Conservation (phyloP, 2,113 vertebrate genomes). For the Cyrtonyx montezumae region DNA sequence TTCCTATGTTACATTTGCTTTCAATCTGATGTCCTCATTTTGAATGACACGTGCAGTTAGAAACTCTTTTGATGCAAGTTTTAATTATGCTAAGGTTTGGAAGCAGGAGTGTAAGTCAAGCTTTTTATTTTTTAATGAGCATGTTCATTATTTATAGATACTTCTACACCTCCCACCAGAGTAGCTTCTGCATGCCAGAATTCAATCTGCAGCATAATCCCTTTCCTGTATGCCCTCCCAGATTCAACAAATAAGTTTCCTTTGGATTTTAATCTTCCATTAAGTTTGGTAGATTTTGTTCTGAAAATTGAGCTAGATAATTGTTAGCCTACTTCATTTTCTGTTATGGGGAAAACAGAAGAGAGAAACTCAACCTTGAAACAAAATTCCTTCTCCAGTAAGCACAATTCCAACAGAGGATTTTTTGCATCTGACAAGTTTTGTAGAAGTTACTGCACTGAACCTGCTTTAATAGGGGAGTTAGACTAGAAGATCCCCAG, state of each 20-base stretch:
- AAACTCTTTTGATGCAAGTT: background rate
- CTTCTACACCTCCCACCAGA: background rate
- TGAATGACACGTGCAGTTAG: background rate
- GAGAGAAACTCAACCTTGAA: background rate
- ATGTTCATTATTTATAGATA: background rate
- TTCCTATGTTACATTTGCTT: background rate
- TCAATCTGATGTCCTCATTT: background rate
- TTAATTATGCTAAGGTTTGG: background rate
- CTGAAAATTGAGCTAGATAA: background rate
- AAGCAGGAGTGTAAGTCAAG: background rate
- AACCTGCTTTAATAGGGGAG: no score
- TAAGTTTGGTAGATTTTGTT: background rate
- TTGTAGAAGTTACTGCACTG: fast-evolving
- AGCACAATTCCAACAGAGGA: background rate
- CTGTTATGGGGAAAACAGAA: background rate
- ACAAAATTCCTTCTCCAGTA: no score
- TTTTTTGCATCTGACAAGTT: fast-evolving
- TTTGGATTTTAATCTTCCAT: background rate
- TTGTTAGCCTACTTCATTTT: background rate
- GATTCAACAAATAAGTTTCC: background rate
- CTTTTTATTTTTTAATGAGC: conserved; percentile 2
- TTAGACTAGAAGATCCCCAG: no score
- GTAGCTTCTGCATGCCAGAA: background rate
- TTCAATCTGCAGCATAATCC: background rate
- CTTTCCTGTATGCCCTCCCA: background rate